phyloP scores from a whole-genome alignment of 2,888 invertebrate genomes.

The Hedychridium roseum region DNA sequence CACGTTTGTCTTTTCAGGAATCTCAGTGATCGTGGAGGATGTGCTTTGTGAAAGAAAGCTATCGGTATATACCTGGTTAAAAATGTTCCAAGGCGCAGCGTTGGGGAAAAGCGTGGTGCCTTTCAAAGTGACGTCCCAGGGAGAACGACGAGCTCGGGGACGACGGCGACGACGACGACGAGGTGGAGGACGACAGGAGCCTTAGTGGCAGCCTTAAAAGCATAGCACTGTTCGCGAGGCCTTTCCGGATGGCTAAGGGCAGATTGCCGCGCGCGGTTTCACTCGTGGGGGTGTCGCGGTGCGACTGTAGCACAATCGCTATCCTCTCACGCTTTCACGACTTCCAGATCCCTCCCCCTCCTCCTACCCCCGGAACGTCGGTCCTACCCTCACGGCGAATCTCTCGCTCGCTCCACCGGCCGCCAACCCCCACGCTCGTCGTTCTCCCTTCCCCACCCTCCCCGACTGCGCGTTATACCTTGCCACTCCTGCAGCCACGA shows the following conservation, averaged over 20 bases:
- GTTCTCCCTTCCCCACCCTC: neutral
- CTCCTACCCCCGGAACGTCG: constrained; percentile 14
- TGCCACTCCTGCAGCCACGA: neutral
- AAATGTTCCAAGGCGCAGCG: no score
- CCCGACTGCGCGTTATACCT: no score
- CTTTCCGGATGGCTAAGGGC: constrained; percentile 22
- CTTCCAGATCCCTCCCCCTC: constrained; percentile 33
- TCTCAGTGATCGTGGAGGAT: no score
- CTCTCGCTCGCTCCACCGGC: no score
- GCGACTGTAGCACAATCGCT: constrained; percentile 62
- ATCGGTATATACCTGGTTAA: no score
- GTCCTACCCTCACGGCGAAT: neutral
- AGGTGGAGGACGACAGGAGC: constrained; percentile 13
- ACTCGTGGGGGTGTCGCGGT: constrained; percentile 61
- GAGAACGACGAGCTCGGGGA: no score
- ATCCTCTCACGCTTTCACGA: constrained; percentile 54
- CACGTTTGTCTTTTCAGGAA: no score
- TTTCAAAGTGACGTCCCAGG: no score
- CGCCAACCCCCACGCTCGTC: neutral
- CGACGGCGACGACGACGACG: constrained; percentile 11
- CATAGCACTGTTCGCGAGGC: constrained; percentile 39
- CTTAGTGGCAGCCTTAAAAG: constrained; percentile 33
- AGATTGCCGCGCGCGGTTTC: constrained; percentile 48
- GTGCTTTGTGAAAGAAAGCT: no score
- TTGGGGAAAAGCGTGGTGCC: no score